Evolutionary conservation across 2,113 vertebrate species (phyloP).

Genomic region (Crypturellus undulatus): DNA sequence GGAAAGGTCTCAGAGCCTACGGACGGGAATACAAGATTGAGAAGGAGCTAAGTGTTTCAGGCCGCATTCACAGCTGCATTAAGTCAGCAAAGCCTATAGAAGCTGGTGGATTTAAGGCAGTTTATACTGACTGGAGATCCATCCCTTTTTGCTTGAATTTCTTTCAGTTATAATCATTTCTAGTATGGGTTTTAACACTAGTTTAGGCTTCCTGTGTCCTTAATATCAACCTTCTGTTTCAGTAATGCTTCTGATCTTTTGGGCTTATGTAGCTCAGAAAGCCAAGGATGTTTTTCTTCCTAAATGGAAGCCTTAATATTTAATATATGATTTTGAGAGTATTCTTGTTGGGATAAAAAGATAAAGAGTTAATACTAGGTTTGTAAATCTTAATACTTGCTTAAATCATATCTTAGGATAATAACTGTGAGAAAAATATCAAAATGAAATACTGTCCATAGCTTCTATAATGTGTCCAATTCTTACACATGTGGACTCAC

Average conservation of each 20-base stretch:
- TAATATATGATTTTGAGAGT: background rate
- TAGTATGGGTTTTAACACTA: background rate
- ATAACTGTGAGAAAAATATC: slow-evolving; percentile 10
- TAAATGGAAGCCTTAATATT: background rate
- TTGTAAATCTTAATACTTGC: background rate
- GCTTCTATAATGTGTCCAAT: background rate
- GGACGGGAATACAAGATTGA: background rate
- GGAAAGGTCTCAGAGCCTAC: background rate
- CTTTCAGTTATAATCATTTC: background rate
- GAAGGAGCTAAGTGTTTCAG: background rate
- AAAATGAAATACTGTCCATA: background rate
- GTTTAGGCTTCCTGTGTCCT: background rate
- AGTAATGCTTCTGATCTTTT: background rate
- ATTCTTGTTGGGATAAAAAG: background rate
- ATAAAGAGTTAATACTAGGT: slow-evolving; percentile 3
- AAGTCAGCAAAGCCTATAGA: background rate
- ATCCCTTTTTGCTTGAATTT: background rate
- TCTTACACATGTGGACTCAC: rapidly evolving
- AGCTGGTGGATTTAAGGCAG: background rate
- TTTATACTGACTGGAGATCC: background rate
- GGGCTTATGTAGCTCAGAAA: background rate
- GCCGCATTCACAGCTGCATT: background rate
- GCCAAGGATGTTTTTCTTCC: background rate
- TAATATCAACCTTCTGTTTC: background rate
- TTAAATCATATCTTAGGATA: background rate